Evolutionary conservation across 2,113 vertebrate genomes (phyloP), one percentile per base, ranked within the genome.

Genomic region (Empidonax alnorum): DNA sequence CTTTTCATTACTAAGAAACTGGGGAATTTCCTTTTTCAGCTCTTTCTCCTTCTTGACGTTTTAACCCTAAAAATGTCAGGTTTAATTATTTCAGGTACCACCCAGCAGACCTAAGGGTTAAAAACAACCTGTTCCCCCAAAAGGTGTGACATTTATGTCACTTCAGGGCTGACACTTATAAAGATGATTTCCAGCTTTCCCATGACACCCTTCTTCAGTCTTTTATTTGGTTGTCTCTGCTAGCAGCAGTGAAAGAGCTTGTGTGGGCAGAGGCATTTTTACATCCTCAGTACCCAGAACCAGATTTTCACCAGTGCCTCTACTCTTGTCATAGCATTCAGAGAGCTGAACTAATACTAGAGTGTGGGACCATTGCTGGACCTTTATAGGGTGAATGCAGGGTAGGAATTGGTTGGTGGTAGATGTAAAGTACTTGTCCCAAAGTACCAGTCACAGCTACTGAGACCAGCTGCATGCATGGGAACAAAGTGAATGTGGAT

Each of bases 1-100:
- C 98, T 98, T 98, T 98, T 98, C 98, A 98, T 98, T 98, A 98
- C 96, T 90, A 96, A 97, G 98, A 96, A 98, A 90, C 98, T 97
- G 85, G 98, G 98, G 98, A 97, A 98, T 98, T 98, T 98, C 97
- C 97, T 97, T 98, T 97, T 97, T 98, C 98, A 98, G 97, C 97
- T 98, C 96, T 98, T 98, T 98, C 97, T 98, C 96, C 94, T 97
- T 91, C 97, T 98, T 98, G 98, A 97, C 92, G 96, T 98, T 98
- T 97, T 98, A 98, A 98, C 98, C 98, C 98, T 98, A 98, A 94
- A 98, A 98, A 98, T 97, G 97, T 98, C 98, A 98, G 95, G 90
- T 97, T 97, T 98, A 97, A 98, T 98, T 98, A 97, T 97, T 97
- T 97, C 95, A 94, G 94, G 93, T 97, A 97, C 96, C 87, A 94